Base-by-base conservation (phyloP, 1,140 invertebrate species). In the Trachymyrmex cornetzi region DNA sequence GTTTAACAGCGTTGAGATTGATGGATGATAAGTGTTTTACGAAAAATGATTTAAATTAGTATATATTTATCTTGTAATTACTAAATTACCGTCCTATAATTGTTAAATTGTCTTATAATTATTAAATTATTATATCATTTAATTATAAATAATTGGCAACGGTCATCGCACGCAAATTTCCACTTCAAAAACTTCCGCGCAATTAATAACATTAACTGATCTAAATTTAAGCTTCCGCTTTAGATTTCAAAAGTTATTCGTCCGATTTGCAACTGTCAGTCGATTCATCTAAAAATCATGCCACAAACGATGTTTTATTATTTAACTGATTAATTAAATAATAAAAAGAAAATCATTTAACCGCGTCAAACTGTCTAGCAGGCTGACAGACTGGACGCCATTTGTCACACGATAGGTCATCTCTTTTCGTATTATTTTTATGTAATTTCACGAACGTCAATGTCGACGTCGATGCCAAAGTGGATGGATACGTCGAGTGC, bases 381-480 rank as follows among this genome's bases (percentile, higher is more conserved):
- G 22, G 57, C 38, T 79, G 61, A 69, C 79, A 57, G 30, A 71
- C 30, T 59, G 16, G 50, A 71, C 50, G 22, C 66, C 66, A 71
- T 81, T 71, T 38, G 44, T 67, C 34, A 44, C 22, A n/a, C 19
- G 34, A 44, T 16, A 44, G 27, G 3, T 22, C 38, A 11, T 50
- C 6, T 77, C 57, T 22, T 19, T 30, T 57, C 6, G 24, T 24
- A 34, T 81, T 81, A 81, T 44, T 44, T 44, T 44, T 44, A 44
- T 71, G 53, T 81, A 81, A 81, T 81, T 81, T 71, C 30, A 30
- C 19, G 38, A 27, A 64, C 22, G 38, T 64, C 75, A 55, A 34
- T 38, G 57, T 63, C n/a, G 71, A 27, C 24, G 48, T 77, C 44
- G 19, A 22, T 81, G 67, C 79, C 34, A 81, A 81, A 44, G 79